Base-by-base conservation (phyloP, 2,797 vertebrate genomes). In the Sebastes diaconus region DNA sequence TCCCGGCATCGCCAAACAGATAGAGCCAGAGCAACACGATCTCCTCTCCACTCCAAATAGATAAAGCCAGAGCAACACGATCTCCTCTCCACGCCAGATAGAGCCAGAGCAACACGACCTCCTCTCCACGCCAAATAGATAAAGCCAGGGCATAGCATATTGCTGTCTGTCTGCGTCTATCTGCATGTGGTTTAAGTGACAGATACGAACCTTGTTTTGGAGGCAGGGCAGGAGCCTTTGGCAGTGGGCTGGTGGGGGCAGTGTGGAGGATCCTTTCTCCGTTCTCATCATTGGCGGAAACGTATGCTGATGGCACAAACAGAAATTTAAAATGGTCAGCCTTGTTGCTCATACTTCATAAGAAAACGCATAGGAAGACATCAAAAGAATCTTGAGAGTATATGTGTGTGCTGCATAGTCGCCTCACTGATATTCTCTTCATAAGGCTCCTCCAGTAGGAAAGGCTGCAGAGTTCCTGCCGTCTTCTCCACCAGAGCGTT, bases 391-490 rank as follows among this genome's bases (percentile, higher is more conserved):
- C 3, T 18, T 52, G 8, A 39, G 13, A 55, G 42, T 42, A 24
- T 52, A n/a, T 75, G 39, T 32, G n/a, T 25, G 77, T 63, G 36
- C 14, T 39, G 39, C 39, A 8, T 22, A 5, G 9, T 66, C 6
- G 77, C 1, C 97, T 88, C 87, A 97, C 97, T 97, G 84, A 98
- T 95, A 61, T 95, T 96, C 79, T 96, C 95, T 84, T 97, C 96
- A 2, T 97, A 97, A 32, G 96, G 96, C 70, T 96, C 95, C 14
- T 95, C 95, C 65, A 96, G 89, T 4, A 96, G 88, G 71, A 97
- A 97, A 8, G 97, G 97, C 73, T 95, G 94, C 22, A 97, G 94
- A 4, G 94, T 93, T 18, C 95, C 95, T 0, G 95, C 96, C 3
- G 96, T 97, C 73, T 95, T 96, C 60, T 95, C 94, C 18, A 97